phyloP scores from a whole-genome alignment of 2,888 invertebrate genomes.

The Cheilosia grossa region DNA sequence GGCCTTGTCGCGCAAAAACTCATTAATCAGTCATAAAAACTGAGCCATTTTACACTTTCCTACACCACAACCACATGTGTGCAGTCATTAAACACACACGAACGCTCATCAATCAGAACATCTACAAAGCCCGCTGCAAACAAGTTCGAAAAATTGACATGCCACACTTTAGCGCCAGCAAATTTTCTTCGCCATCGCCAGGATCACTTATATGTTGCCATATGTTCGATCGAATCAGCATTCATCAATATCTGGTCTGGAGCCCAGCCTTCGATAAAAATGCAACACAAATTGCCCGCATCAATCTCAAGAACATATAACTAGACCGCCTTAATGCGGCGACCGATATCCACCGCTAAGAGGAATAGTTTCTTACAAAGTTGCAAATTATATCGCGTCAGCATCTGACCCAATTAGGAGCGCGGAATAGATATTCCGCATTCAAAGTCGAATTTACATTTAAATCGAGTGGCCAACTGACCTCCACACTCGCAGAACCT shows the following conservation, averaged over 20 bases:
- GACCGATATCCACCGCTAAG: not conserved
- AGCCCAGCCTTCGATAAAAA: not conserved
- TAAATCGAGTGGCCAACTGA: not conserved
- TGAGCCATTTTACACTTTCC: no score
- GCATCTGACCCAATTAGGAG: not conserved
- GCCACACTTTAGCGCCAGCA: no score
- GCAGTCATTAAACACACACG: no score
- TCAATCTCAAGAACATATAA: not conserved
- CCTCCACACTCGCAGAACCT: slow-evolving; percentile 21
- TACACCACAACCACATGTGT: no score
- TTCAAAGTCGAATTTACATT: slow-evolving; percentile 13
- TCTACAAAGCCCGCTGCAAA: no score
- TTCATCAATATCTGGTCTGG: not conserved
- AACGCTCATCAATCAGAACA: no score
- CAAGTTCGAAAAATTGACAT: no score
- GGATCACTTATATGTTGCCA: not conserved
- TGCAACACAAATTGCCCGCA: not conserved
- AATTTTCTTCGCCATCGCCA: no score
- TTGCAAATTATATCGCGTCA: not conserved
- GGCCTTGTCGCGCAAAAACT: no score
- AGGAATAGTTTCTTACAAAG: not conserved
- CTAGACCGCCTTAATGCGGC: slow-evolving; percentile 22
- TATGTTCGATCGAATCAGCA: not conserved
- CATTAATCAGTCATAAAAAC: no score
- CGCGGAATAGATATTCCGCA: not conserved